Conservation (phyloP, 2,113 vertebrate genomes). For the Pomatostomus ruficeps region DNA sequence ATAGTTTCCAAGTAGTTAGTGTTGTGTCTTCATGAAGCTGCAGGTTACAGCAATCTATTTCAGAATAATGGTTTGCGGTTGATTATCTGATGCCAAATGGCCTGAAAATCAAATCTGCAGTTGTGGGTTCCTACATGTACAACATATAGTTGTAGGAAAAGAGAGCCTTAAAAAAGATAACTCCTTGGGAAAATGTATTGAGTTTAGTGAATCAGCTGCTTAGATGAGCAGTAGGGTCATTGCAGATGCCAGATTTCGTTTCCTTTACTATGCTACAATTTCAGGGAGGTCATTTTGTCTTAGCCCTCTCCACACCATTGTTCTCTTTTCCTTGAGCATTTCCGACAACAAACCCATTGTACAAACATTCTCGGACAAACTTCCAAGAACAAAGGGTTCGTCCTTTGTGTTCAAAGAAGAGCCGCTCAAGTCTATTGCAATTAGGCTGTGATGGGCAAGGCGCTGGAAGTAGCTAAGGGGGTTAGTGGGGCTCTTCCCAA, state of each 20-base stretch:
- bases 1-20: background rate
- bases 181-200: background rate
- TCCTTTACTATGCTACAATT: background rate
- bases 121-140: background rate
- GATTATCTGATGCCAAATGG: background rate
- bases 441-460: background rate
- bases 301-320: rapidly evolving
- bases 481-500: background rate
- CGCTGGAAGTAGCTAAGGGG: background rate
- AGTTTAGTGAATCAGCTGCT: background rate
- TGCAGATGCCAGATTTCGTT: background rate
- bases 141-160: background rate
- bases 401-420: background rate
- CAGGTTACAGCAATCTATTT: background rate
- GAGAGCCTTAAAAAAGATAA: background rate
- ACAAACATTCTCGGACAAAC: background rate
- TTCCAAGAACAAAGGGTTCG: background rate
- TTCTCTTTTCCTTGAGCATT: background rate
- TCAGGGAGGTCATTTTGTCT: background rate
- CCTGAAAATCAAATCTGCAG: background rate
- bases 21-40: background rate
- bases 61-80: background rate
- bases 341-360: background rate
- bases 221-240: background rate
- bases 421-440: background rate